Conservation (phyloP, 2,113 vertebrate genomes). For the Callithrix jacchus region DNA sequence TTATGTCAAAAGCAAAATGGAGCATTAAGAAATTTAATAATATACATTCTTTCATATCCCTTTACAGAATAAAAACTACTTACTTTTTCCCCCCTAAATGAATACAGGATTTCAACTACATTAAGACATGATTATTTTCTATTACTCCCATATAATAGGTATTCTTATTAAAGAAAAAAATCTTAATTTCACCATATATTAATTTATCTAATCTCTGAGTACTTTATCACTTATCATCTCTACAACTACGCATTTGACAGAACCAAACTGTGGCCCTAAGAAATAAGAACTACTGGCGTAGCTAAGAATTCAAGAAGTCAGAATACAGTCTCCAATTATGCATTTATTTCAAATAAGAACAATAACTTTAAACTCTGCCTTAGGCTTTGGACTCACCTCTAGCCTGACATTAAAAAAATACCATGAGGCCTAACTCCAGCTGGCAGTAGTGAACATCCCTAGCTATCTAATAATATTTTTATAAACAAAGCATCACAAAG, state of each 20-base stretch:
- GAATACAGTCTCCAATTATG: not conserved
- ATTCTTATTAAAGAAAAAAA: slow-evolving; percentile 51
- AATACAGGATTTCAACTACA: slow-evolving; percentile 8
- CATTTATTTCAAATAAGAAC: slow-evolving; percentile 31
- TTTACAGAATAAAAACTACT: not conserved
- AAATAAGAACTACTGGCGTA: not conserved
- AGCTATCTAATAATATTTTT: slow-evolving; percentile 52
- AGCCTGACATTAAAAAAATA: not conserved
- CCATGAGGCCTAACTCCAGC: not conserved
- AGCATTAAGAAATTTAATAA: not conserved
- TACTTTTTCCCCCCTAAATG: not conserved
- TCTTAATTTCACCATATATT: not conserved
- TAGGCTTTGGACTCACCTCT: not conserved
- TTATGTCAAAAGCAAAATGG: slow-evolving; percentile 7
- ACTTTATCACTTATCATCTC: not conserved
- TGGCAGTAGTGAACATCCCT: slow-evolving; percentile 32
- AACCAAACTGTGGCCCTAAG: not conserved
- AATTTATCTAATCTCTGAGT: not conserved
- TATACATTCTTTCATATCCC: not conserved
- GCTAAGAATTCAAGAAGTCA: not conserved
- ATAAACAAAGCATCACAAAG: slow-evolving; percentile 51
- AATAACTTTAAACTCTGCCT: not conserved
- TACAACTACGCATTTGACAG: not conserved
- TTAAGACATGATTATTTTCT: slow-evolving; percentile 18
- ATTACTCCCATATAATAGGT: not conserved